Evolutionary conservation across 2,888 invertebrate species (phyloP).

Genomic region (Homarus gammarus): DNA sequence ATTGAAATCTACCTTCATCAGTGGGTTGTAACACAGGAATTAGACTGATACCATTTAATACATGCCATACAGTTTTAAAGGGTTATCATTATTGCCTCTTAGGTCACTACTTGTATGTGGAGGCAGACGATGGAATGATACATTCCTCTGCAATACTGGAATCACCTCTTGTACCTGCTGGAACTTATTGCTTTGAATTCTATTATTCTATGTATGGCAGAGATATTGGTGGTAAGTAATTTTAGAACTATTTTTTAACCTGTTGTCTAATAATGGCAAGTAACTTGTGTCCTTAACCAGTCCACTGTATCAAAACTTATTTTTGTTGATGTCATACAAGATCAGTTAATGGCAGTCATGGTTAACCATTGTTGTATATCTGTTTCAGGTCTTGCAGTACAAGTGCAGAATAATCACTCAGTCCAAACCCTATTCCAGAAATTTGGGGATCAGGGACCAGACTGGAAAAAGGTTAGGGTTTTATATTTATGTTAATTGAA

Average conservation of each 20-base stretch:
- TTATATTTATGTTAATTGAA: neutral
- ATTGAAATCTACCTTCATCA: no score
- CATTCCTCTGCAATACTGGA: slow-evolving; percentile 44
- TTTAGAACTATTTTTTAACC: neutral
- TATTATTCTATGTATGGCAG: slow-evolving; percentile 69
- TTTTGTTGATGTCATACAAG: neutral
- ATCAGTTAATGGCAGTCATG: neutral
- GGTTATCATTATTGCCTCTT: no score
- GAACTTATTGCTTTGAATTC: slow-evolving; percentile 65
- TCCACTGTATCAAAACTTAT: no score
- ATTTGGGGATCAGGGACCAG: slow-evolving; percentile 44
- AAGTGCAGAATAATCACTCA: neutral
- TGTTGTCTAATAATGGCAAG: no score
- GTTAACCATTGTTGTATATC: neutral
- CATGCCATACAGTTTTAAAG: no score
- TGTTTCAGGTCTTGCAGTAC: slow-evolving; percentile 42
- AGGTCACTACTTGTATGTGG: slow-evolving; percentile 71
- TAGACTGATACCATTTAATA: no score
- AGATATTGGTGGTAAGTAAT: slow-evolving; percentile 63
- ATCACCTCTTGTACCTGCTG: slow-evolving; percentile 30
- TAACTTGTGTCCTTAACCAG: no score
- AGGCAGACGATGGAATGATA: slow-evolving; percentile 29
- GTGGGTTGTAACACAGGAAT: no score
- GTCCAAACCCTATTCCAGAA: neutral
- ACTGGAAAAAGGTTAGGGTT: slow-evolving; percentile 64